A percentile compares a stretch with the other conserved stretches of the same genome.
phyloP scores from a whole-genome alignment of 2,888 invertebrate species.

The Trichogramma dendrolimi region DNA sequence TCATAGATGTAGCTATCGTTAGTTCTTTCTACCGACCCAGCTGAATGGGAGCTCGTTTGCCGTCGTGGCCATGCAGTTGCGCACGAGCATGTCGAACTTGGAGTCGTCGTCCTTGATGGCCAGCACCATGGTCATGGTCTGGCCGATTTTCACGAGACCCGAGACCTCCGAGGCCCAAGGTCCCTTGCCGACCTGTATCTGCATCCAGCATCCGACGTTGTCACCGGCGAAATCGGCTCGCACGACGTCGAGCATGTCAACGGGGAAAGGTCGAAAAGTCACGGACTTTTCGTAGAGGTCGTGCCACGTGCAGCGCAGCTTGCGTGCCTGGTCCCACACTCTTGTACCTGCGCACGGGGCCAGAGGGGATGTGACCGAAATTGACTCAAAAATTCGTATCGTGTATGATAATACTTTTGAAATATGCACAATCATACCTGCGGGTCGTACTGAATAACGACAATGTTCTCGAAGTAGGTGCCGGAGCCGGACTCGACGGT shows the following conservation, averaged over 20 bases:
- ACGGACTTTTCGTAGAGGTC: constrained; percentile 94
- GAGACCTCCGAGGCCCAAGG: constrained; percentile 95
- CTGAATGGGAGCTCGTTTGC: constrained; percentile 88
- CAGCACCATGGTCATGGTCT: constrained; percentile 94
- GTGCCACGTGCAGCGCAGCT: constrained; percentile 90
- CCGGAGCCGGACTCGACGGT: constrained; percentile 79
- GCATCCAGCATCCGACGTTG: constrained; percentile 97
- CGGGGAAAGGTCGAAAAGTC: constrained; percentile 89
- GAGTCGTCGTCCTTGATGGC: constrained; percentile 93
- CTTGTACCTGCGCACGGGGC: constrained; percentile 64
- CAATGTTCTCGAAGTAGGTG: constrained; percentile 89
- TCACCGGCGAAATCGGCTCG: constrained; percentile 91
- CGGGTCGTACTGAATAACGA: constrained; percentile 89
- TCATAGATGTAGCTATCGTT: no score
- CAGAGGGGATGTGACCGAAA: no score
- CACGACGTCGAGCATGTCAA: constrained; percentile 93
- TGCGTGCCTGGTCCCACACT: constrained; percentile 94
- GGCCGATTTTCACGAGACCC: constrained; percentile 89
- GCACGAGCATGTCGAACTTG: constrained; percentile 91
- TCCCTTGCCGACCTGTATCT: constrained; percentile 90
- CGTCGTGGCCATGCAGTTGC: constrained; percentile 95
- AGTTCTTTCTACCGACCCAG: constrained; percentile 53
- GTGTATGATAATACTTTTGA: neutral
- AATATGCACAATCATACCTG: constrained; percentile 55
- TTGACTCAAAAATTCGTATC: no score